Conservation (phyloP, 2,888 invertebrate genomes). For the Lepeophtheirus nordmannii region DNA sequence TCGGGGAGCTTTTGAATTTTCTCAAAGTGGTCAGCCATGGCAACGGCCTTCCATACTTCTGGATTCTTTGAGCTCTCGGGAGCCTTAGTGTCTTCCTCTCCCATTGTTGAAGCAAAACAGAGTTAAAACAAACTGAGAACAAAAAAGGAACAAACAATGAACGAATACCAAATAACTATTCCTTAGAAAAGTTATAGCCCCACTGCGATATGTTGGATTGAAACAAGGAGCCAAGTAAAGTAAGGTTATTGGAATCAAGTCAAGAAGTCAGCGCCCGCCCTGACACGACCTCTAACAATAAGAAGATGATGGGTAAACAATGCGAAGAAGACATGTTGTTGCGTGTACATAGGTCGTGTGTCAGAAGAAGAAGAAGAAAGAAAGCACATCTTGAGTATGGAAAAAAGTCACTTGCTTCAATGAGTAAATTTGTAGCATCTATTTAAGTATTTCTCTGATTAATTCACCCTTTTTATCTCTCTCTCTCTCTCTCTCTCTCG, state of each 20-base stretch:
- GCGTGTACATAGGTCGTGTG: too few species aligned
- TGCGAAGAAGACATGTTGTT: too few species aligned
- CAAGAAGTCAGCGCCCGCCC: slow-evolving; percentile 5
- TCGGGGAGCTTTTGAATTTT: slow-evolving; percentile 25
- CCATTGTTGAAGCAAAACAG: neutral
- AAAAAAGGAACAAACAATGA: neutral
- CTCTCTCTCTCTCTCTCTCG: too few species aligned
- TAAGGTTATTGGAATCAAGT: slow-evolving; percentile 4
- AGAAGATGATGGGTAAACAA: too few species aligned
- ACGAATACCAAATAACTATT: slow-evolving; percentile 3
- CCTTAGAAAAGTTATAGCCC: slow-evolving; percentile 5
- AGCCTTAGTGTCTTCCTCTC: slow-evolving; percentile 7
- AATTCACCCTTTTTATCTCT: too few species aligned
- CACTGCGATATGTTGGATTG: neutral
- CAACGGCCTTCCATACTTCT: slow-evolving; percentile 23
- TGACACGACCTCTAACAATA: neutral
- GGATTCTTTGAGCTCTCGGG: slow-evolving; percentile 18
- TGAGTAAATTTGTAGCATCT: too few species aligned
- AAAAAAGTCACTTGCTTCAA: too few species aligned
- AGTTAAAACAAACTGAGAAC: neutral
- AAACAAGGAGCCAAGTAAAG: slow-evolving; percentile 8
- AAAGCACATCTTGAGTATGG: too few species aligned
- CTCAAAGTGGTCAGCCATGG: slow-evolving; percentile 25
- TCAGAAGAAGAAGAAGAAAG: too few species aligned
- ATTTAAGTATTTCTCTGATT: too few species aligned